Conservation (phyloP, 2,797 vertebrate genomes). For the Picus viridis region DNA sequence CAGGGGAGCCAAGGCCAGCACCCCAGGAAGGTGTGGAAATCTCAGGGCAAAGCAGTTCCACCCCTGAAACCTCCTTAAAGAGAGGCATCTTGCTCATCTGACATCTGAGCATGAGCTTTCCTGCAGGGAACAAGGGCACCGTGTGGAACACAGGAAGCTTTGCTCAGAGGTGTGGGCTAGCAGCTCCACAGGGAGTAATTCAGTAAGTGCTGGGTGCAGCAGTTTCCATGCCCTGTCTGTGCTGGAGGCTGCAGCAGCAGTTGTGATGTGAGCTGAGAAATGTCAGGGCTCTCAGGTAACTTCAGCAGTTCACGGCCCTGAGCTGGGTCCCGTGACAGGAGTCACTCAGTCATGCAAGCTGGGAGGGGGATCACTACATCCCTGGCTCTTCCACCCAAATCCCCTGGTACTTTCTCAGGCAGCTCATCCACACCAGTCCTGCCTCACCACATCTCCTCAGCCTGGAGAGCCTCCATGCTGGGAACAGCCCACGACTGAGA, state of each 20-base stretch:
- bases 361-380: not conserved
- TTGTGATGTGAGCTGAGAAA: not conserved
- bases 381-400: not conserved
- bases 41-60: not conserved
- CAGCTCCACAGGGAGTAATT: not conserved
- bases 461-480: accelerated
- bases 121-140: not conserved
- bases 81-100: not conserved
- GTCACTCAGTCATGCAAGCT: not conserved
- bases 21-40: not conserved
- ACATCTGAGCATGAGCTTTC: not conserved
- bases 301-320: not conserved
- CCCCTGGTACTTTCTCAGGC: not conserved
- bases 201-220: conserved; percentile 4
- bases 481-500: not conserved
- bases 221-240: conserved; percentile 27
- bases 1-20: not conserved
- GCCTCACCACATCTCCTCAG: not conserved
- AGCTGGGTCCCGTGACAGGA: conserved; percentile 27
- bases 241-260: not conserved
- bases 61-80: not conserved
- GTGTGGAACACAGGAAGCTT: accelerated
- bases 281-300: conserved; percentile 35
- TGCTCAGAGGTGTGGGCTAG: not conserved
- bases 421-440: accelerated